phyloP scores from a whole-genome alignment of 2,797 vertebrate species.

The Sciurus carolinensis region DNA sequence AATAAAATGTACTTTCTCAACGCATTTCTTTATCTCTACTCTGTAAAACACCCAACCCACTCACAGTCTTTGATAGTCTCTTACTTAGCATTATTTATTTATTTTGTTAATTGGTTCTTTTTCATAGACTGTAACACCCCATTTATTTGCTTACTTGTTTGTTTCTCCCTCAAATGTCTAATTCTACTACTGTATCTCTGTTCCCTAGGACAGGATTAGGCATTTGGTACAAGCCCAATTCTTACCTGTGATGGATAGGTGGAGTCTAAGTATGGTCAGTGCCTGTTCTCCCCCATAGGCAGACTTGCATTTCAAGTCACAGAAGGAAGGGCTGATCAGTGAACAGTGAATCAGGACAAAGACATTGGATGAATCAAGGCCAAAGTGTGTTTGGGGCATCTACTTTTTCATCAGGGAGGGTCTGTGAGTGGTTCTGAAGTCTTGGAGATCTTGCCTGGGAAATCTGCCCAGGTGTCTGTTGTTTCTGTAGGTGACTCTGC shows the following conservation, averaged over 20 bases:
- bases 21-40: not conserved
- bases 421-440: conserved; percentile 35
- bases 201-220: not conserved
- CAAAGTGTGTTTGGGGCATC: not conserved
- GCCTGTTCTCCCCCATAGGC: not conserved
- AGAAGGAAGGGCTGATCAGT: not conserved
- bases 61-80: not conserved
- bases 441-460: not conserved
- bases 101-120: not conserved
- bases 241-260: not conserved
- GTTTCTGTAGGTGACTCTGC: not conserved
- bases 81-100: not conserved
- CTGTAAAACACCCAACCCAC: not conserved
- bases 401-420: not conserved
- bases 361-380: conserved; percentile 7
- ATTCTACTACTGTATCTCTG: not conserved
- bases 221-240: not conserved
- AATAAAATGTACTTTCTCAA: conserved; percentile 53
- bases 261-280: not conserved
- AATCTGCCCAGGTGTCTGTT: not conserved
- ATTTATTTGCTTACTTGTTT: conserved; percentile 32
- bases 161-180: not conserved
- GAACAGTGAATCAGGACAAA: conserved; percentile 27
- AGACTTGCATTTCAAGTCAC: not conserved
- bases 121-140: not conserved